Evolutionary conservation across 2,797 vertebrate species (phyloP).

Genomic region (Cossypha dichroa): DNA sequence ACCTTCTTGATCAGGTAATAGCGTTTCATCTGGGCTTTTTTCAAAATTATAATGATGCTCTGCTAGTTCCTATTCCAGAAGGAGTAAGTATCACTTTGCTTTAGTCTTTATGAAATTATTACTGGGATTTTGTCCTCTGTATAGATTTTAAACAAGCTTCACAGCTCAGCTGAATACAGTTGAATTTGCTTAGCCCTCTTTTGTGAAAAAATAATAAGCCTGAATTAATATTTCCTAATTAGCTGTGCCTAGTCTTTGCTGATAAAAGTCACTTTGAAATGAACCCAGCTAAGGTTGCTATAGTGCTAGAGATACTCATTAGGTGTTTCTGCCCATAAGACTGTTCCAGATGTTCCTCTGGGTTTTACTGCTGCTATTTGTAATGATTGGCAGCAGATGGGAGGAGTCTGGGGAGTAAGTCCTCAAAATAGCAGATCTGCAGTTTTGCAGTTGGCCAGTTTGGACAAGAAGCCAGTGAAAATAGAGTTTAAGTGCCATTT

Average conservation of each 20-base stretch:
- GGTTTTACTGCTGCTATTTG: neutral
- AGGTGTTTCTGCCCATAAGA: neutral
- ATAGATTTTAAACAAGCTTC: neutral
- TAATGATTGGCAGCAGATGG: neutral
- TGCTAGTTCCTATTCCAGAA: conserved; percentile 1
- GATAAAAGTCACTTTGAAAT: conserved; percentile 43
- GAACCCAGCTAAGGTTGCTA: neutral
- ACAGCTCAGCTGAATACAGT: neutral
- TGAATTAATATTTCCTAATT: conserved; percentile 50
- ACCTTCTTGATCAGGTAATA: conserved; percentile 1
- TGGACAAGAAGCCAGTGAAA: neutral
- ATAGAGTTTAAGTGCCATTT: neutral
- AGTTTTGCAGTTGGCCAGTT: neutral
- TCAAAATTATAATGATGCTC: neutral
- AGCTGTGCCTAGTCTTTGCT: neutral
- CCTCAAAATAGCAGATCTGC: neutral
- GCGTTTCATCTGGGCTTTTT: neutral
- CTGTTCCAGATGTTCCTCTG: neutral
- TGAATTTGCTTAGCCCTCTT: neutral
- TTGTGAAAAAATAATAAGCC: conserved; percentile 20
- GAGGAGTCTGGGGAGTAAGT: neutral
- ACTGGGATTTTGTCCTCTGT: conserved; percentile 13
- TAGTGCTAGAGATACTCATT: neutral
- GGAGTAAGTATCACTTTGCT: neutral
- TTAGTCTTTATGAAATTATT: neutral